Conservation (phyloP, 2,888 invertebrate species). For the Gari tellinella region DNA sequence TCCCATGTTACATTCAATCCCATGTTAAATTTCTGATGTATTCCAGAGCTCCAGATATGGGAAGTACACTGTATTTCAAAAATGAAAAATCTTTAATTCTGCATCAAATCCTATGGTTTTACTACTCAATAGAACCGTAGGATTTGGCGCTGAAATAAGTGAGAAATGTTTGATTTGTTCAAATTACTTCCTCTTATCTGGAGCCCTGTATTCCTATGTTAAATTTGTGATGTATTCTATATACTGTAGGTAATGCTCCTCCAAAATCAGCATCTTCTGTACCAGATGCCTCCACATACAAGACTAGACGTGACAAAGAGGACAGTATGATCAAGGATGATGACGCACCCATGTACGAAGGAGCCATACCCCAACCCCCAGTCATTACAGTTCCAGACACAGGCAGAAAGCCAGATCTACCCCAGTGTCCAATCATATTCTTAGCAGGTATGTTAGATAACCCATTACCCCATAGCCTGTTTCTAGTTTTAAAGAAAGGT, state of each 20-base stretch:
- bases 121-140: no score
- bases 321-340: constrained; percentile 10
- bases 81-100: no score
- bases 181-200: no score
- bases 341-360: constrained; percentile 35
- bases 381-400: constrained; percentile 71
- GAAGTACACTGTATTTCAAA: no score
- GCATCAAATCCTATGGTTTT: no score
- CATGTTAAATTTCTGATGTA: no score
- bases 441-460: constrained; percentile 66
- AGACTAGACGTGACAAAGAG: constrained; percentile 32
- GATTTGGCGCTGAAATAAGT: no score
- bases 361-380: constrained; percentile 54
- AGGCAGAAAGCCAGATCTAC: constrained; percentile 77
- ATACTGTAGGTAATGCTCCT: constrained; percentile 27
- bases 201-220: background rate
- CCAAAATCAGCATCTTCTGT: constrained; percentile 23
- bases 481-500: no score
- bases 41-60: background rate
- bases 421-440: constrained; percentile 88
- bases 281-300: constrained; percentile 48
- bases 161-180: no score
- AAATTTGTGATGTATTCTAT: no score
- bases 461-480: no score
- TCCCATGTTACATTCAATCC: no score